Conservation (phyloP, 2,888 invertebrate genomes). For the Yponomeuta evonymella region DNA sequence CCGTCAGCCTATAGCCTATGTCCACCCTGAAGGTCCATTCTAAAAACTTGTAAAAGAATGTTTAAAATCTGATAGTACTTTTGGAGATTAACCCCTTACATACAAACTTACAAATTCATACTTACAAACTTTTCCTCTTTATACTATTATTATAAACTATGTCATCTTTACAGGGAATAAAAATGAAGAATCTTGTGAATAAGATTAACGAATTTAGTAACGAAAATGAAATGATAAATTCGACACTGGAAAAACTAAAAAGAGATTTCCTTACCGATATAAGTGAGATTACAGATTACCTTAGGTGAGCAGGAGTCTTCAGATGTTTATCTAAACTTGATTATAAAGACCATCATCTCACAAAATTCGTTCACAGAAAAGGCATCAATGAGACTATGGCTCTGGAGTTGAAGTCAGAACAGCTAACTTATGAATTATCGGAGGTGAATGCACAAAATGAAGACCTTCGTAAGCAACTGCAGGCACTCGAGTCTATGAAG, state of each 20-base stretch:
- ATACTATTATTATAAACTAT: conserved; percentile 21
- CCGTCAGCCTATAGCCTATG: too few species aligned
- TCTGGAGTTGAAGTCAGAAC: conserved; percentile 46
- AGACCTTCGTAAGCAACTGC: conserved; percentile 51
- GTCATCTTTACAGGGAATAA: conserved; percentile 22
- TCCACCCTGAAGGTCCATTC: too few species aligned
- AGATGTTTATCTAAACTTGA: too few species aligned
- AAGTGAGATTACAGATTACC: conserved; percentile 41
- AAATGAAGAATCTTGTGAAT: conserved; percentile 1
- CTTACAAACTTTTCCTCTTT: too few species aligned
- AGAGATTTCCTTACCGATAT: conserved; percentile 43
- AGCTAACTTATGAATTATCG: conserved; percentile 44
- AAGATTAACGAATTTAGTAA: conserved; percentile 39
- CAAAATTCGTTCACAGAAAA: conserved; percentile 37
- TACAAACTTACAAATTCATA: too few species aligned
- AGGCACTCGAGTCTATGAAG: conserved; percentile 40
- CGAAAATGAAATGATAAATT: conserved; percentile 54
- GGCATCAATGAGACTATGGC: conserved; percentile 45
- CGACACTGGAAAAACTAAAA: conserved; percentile 45
- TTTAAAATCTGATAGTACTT: too few species aligned
- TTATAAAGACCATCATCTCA: too few species aligned
- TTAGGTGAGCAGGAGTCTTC: conserved; percentile 37
- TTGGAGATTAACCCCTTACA: too few species aligned
- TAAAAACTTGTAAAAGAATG: too few species aligned
- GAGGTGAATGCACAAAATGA: conserved; percentile 48